Percentiles rank a stretch among this genome's conserved stretches.
Conservation (phyloP, 2,113 vertebrate genomes). For the Nannospalax galili region DNA sequence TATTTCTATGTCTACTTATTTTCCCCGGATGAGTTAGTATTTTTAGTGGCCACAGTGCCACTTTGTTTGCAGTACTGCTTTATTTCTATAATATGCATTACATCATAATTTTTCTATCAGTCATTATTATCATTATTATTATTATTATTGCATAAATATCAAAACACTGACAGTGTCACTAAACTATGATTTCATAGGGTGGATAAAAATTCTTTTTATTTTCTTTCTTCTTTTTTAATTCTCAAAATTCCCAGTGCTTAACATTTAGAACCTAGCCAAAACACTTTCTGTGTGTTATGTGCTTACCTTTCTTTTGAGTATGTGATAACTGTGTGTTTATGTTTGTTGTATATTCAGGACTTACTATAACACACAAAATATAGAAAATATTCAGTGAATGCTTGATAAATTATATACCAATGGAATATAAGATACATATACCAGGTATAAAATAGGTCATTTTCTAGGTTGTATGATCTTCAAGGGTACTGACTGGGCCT, state of each 20-base stretch:
- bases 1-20: too few relatives aligned
- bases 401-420: not conserved
- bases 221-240: not conserved
- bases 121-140: not conserved
- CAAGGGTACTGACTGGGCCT: not conserved
- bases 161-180: not conserved
- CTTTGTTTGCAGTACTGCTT: not conserved
- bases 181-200: not conserved
- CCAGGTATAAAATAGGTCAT: not conserved
- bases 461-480: not conserved
- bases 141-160: not conserved
- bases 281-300: not conserved
- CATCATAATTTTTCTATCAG: not conserved
- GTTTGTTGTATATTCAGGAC: not conserved
- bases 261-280: not conserved
- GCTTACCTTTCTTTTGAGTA: not conserved
- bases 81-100: not conserved
- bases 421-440: not conserved
- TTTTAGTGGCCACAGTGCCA: not conserved
- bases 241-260: not conserved
- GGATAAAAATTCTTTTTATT: too few relatives aligned
- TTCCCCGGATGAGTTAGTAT: not conserved
- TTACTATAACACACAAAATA: not conserved
- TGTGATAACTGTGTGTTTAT: not conserved
- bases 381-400: not conserved